Evolutionary conservation across 2,113 vertebrate species (phyloP), one percentile per base, ranked within the genome.

Genomic region (Astur gentilis): DNA sequence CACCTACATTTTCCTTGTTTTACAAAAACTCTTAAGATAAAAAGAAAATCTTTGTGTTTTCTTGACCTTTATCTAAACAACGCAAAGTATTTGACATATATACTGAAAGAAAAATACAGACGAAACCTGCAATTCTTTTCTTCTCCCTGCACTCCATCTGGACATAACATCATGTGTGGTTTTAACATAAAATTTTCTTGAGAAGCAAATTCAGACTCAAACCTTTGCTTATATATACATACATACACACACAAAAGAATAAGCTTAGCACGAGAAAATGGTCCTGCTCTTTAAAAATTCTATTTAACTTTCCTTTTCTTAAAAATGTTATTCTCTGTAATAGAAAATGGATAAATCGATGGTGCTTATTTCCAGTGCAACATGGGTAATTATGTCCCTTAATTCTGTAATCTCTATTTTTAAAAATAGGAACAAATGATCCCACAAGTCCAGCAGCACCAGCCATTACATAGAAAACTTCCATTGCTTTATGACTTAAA

Each of bases 11-110:
- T 94, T 91, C 32, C 20, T 87, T 87, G 49, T 55, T 93, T 94
- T 85, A 93, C 31, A 72, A 67, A 88, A 66, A 15, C 19, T 88
- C 6, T 27, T 64, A 64, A 62, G 31, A 75, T 47, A 44, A 55
- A 78, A 82, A 60, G 17, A 89, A 94, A 87, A 47, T 61, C 19
- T 82, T 16, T 50, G 5, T 92, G 21, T 72, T 95, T 91, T 87
- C 73, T 57, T 96, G 93, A 96, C 95, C 93, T 95, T 93, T 94
- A 73, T n/a, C 66, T 90, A 88, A 92, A 88, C 66, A 47, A 65
- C n/a, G 45, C 40, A 94, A 88, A 88, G 23, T 66, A 73, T 88
- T 83, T 95, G 95, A 88, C 73, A 80, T 92, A 54, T 40, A 66
- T 62, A 26, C 19, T 70, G 88, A 83, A 93, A 93, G 77, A 54